Conservation (phyloP, 2,888 invertebrate species). For the Trachelus troglodyta region DNA sequence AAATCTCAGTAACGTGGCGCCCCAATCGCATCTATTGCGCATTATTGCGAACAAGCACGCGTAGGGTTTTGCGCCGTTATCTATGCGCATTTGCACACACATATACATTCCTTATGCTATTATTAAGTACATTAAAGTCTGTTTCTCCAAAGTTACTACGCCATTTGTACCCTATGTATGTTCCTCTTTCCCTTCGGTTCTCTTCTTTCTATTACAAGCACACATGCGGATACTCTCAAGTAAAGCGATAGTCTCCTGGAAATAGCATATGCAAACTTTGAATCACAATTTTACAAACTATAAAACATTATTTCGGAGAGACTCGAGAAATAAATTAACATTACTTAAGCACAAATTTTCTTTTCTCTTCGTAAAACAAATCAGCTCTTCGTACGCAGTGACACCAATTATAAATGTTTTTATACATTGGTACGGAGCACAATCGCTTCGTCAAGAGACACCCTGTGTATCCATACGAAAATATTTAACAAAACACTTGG, state of each 20-base stretch:
- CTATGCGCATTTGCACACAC: not conserved
- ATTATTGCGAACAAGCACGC: not conserved
- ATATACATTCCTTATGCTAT: not conserved
- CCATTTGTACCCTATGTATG: slow-evolving; percentile 42
- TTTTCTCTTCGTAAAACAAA: not conserved
- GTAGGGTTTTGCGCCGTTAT: not conserved
- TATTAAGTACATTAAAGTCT: not conserved
- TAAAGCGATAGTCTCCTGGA: not conserved
- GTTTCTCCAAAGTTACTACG: slow-evolving; percentile 31
- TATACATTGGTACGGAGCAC: not conserved
- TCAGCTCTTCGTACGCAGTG: not conserved
- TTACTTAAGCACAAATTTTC: not conserved
- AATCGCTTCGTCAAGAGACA: slow-evolving; percentile 37
- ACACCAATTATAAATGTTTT: not conserved
- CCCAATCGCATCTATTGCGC: not conserved
- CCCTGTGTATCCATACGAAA: slow-evolving; percentile 6
- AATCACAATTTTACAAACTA: not conserved
- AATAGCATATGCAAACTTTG: not conserved
- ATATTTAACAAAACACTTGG: slow-evolving; percentile 3
- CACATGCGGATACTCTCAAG: slow-evolving; percentile 17
- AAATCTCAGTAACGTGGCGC: not conserved
- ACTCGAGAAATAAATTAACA: not conserved
- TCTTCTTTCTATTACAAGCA: slow-evolving; percentile 8
- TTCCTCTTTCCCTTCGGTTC: slow-evolving; percentile 8
- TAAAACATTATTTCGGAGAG: not conserved